Percentiles rank a stretch among this genome's conserved stretches.
Conservation (phyloP, 2,888 invertebrate genomes). For the Thumatha senex region DNA sequence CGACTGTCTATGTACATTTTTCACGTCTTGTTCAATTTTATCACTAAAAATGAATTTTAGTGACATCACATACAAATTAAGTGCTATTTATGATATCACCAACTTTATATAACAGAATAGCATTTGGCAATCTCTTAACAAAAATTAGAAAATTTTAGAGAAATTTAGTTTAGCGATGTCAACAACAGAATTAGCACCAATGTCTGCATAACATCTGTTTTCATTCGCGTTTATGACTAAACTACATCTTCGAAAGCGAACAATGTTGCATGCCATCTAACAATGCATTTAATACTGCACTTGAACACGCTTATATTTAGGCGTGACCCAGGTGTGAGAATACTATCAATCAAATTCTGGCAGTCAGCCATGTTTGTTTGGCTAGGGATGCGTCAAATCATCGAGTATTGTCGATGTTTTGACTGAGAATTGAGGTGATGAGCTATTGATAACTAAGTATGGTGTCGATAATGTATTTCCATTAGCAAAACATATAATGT, state of each 20-base stretch:
- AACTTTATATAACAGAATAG: too few species aligned
- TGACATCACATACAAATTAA: too few species aligned
- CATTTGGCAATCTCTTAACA: too few species aligned
- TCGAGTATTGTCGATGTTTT: slow-evolving; percentile 7
- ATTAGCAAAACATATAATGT: too few species aligned
- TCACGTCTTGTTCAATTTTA: too few species aligned
- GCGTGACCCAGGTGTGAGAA: slow-evolving; percentile 15
- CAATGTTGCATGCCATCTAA: neutral
- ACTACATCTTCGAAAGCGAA: neutral
- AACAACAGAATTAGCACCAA: too few species aligned
- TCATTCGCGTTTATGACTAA: neutral
- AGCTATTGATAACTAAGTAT: neutral
- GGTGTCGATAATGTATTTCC: too few species aligned
- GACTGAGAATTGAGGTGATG: neutral
- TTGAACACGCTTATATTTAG: slow-evolving; percentile 14
- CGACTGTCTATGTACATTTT: too few species aligned
- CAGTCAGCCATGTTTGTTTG: slow-evolving; percentile 8
- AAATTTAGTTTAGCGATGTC: too few species aligned
- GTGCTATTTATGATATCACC: too few species aligned
- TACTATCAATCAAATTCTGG: slow-evolving; percentile 9
- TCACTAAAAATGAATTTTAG: too few species aligned
- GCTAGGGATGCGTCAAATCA: slow-evolving; percentile 3
- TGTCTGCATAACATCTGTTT: neutral
- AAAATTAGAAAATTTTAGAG: too few species aligned
- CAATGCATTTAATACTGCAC: slow-evolving; percentile 6